Evolutionary conservation across 2,888 invertebrate genomes (phyloP), one percentile per base, ranked within the genome.

Genomic region (Eristalis arbustorum): DNA sequence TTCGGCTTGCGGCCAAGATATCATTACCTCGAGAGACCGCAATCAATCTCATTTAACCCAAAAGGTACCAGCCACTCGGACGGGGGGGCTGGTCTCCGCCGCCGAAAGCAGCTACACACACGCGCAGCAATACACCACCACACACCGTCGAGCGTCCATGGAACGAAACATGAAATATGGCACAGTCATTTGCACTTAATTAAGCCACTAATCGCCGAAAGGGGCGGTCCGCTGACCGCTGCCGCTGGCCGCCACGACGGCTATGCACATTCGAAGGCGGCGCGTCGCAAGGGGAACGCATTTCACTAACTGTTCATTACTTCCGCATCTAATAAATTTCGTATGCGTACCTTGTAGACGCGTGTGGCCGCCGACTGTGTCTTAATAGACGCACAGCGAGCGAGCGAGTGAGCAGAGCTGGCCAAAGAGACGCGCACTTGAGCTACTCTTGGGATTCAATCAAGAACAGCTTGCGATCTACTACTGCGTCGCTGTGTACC

Each of bases 281-380:
- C 74, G 61, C 57, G 18, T 13, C n/a, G 56, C 59, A 10, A 11
- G 64, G 66, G 34, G 78, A 78, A 72, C 62, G 71, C 82, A 82
- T 87, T 82, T 82, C 82, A 82, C 78, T 87, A 87, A 87, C 85
- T 82, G 85, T 87, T 83, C 82, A 87, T 49, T 78, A 83, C 85
- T 87, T 87, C 85, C 85, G 85, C 85, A 87, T 82, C 82, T 42
- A 87, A 87, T 82, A 82, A 87, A 87, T 83, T 87, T 87, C 71
- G 78, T 87, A 87, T 87, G 82, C 85, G 82, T 83, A 66, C 31
- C 85, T 74, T 71, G 85, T 87, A 72, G 28, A 64, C 63, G 66
- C 75, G 80, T 71, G 80, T 80, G 67, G 75, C 71, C 49, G 49
- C 18, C 75, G 67, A 80, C 84, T 81, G 68, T 64, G 81, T 73